phyloP scores from a whole-genome alignment of 2,888 invertebrate species.

The Leistus spinibarbis region DNA sequence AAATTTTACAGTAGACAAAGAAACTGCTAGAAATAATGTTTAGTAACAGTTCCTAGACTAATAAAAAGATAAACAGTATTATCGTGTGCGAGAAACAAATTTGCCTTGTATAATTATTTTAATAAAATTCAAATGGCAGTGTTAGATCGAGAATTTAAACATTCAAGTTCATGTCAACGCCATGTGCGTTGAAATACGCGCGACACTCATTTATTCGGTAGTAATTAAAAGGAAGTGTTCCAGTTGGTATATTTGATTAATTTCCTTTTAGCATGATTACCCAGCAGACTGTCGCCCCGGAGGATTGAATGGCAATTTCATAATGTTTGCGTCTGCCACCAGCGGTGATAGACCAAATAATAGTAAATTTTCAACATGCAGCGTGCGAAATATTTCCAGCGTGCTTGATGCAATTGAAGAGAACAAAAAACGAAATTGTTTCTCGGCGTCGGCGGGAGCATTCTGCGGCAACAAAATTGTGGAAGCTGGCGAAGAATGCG shows the following conservation, averaged over 20 bases:
- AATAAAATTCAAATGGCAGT: no score
- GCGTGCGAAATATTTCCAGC: conserved; percentile 91
- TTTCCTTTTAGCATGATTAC: conserved; percentile 81
- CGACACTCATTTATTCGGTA: background rate
- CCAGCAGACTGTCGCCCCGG: conserved; percentile 90
- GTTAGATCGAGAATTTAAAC: no score
- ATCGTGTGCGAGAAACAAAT: no score
- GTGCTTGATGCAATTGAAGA: conserved; percentile 92
- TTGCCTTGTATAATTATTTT: no score
- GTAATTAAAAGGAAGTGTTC: background rate
- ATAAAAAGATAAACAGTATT: no score
- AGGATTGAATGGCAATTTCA: conserved; percentile 92
- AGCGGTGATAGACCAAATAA: conserved; percentile 98
- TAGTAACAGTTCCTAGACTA: no score
- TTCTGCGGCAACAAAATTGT: conserved; percentile 99
- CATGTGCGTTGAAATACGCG: background rate
- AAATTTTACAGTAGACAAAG: no score
- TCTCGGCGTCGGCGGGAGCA: conserved; percentile 88
- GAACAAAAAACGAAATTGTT: conserved; percentile 91
- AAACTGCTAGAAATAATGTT: no score
- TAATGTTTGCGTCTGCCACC: conserved; percentile 99
- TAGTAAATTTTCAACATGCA: conserved; percentile 95
- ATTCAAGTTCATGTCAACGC: no score
- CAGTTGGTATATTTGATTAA: background rate
- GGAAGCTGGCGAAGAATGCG: conserved; percentile 97